These are phyloP conservation scores for Neopipo cinnamomea DNA, from an alignment of 2,113 vertebrate genomes.

Conservation along the genomic window DNA sequence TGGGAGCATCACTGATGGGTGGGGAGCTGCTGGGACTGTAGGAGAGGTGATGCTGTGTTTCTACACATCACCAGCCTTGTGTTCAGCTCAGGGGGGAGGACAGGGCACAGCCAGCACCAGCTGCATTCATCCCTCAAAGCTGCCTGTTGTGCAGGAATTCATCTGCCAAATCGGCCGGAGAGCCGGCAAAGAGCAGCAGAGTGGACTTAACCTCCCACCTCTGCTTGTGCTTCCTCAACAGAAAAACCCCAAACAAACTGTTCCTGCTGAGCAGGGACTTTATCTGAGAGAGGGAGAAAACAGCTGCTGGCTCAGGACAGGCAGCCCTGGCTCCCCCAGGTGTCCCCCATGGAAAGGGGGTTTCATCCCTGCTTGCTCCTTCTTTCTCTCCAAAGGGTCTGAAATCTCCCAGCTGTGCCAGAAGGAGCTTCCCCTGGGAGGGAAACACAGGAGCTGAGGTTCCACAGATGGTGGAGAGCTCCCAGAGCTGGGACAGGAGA, in stretches of 20 bases:
- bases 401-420: background rate
- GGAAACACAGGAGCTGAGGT: background rate
- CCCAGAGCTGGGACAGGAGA: background rate
- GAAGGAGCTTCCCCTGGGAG: background rate
- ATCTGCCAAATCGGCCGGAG: background rate
- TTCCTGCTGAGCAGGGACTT: slow-evolving; percentile 19
- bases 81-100: background rate
- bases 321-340: background rate
- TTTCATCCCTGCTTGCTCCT: background rate
- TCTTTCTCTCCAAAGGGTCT: background rate
- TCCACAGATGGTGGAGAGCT: accelerated
- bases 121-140: background rate
- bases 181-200: background rate
- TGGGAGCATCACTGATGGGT: background rate
- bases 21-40: background rate
- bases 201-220: slow-evolving; percentile 28
- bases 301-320: background rate
- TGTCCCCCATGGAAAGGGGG: background rate
- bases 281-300: background rate
- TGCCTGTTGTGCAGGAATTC: background rate
- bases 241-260: background rate
- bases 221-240: background rate
- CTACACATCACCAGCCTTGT: background rate
- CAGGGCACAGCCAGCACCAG: background rate
- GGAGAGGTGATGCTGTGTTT: background rate